phyloP scores from a whole-genome alignment of 2,113 vertebrate species.

The Phaethon lepturus region DNA sequence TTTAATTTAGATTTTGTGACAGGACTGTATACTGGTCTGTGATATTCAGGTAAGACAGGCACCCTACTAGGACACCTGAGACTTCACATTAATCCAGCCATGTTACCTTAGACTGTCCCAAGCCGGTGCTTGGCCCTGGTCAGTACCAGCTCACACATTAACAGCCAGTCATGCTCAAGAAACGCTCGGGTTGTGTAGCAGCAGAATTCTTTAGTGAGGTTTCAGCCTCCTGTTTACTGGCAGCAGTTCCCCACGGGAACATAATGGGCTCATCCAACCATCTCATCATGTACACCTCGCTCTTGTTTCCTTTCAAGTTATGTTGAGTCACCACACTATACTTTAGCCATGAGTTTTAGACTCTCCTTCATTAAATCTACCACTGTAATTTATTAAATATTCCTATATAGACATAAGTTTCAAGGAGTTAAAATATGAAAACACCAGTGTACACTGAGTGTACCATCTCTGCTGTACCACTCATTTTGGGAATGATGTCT shows the following conservation, averaged over 20 bases:
- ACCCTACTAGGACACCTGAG: not conserved
- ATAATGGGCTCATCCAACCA: not conserved
- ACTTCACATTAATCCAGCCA: not conserved
- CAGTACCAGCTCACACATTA: not conserved
- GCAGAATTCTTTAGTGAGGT: not conserved
- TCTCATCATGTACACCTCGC: not conserved
- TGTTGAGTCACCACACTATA: not conserved
- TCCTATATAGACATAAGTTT: not conserved
- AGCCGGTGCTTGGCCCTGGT: too few relatives aligned
- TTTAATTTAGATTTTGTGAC: not conserved
- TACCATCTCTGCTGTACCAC: not conserved
- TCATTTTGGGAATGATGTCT: not conserved
- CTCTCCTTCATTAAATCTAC: not conserved
- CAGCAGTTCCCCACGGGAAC: accelerated
- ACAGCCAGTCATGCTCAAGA: not conserved
- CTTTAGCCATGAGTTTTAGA: not conserved
- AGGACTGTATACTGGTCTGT: not conserved
- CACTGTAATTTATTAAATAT: not conserved
- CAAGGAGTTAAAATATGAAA: not conserved
- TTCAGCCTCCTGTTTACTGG: not conserved
- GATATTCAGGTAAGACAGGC: not conserved
- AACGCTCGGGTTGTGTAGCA: not conserved
- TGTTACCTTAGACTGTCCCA: not conserved
- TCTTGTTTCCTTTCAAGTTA: not conserved
- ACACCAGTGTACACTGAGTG: not conserved